These are phyloP conservation scores for Campopleginae sp. DNA, from an alignment of 2,888 invertebrate species.

Conservation along the genomic window DNA sequence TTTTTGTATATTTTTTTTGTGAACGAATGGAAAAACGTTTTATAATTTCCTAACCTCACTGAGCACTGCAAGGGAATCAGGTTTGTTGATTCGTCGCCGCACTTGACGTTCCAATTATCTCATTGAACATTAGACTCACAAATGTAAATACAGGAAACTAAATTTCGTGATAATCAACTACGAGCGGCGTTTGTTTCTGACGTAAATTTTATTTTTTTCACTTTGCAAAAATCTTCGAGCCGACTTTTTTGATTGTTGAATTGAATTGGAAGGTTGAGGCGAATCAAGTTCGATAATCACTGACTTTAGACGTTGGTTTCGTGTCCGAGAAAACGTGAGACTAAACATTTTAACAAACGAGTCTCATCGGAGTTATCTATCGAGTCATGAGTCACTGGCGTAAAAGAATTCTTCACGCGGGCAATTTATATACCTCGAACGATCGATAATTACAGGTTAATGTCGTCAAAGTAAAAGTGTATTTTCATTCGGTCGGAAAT, in stretches of 20 bases:
- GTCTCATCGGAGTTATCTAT: slow-evolving; percentile 55
- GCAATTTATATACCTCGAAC: slow-evolving; percentile 47
- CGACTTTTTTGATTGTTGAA: not conserved
- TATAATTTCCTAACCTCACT: not conserved
- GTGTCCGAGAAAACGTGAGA: not conserved
- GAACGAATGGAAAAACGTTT: too few species aligned
- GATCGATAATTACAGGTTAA: slow-evolving; percentile 46
- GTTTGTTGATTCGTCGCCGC: not conserved
- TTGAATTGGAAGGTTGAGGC: not conserved
- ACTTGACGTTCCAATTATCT: not conserved
- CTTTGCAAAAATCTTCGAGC: not conserved
- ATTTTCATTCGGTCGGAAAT: not conserved
- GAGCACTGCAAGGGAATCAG: not conserved
- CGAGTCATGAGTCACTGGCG: slow-evolving; percentile 58
- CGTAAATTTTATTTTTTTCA: not conserved
- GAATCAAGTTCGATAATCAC: not conserved
- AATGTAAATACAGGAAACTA: not conserved
- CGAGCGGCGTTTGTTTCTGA: not conserved
- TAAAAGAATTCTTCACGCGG: slow-evolving; percentile 53
- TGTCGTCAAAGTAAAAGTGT: not conserved
- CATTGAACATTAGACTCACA: not conserved
- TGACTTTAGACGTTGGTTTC: not conserved
- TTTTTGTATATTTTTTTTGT: too few species aligned
- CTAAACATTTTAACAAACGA: slow-evolving; percentile 14
- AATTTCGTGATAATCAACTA: not conserved